A percentile compares a stretch with the other conserved stretches of the same genome.
Conservation (phyloP, 2,888 invertebrate genomes). For the Ectemnius lituratus region DNA sequence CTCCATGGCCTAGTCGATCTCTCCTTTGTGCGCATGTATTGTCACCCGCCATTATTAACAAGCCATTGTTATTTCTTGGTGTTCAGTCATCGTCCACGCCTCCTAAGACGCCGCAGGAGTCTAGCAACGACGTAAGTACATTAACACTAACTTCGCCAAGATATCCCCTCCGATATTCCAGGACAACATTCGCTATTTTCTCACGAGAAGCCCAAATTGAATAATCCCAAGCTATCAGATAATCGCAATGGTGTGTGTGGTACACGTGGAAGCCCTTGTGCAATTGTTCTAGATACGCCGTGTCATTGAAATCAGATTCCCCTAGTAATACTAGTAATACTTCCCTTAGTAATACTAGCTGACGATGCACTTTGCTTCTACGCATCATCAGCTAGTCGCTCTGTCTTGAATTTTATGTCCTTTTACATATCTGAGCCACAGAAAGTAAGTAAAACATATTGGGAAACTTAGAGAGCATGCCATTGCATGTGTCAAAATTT, state of each 20-base stretch:
- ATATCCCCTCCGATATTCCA: not conserved
- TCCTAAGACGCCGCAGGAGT: conserved; percentile 73
- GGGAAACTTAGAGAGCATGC: conserved; percentile 45
- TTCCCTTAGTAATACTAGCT: no score
- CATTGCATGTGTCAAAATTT: conserved; percentile 50
- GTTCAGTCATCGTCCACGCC: conserved; percentile 72
- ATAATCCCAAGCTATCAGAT: no score
- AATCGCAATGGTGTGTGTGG: not conserved
- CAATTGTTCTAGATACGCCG: no score
- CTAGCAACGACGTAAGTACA: conserved; percentile 72
- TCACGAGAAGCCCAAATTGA: no score
- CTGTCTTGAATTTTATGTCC: no score
- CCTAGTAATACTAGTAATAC: no score
- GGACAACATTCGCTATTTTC: no score
- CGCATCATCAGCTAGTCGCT: no score
- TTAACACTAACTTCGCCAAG: conserved; percentile 9
- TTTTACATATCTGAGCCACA: no score
- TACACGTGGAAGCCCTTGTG: conserved; percentile 20
- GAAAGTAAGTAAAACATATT: conserved; percentile 45
- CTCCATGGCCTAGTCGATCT: conserved; percentile 13
- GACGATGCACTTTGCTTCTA: no score
- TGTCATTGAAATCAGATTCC: no score
- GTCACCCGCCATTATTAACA: conserved; percentile 70
- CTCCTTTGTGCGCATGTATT: conserved; percentile 57
- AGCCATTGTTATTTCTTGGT: conserved; percentile 71